Base-by-base conservation (phyloP, 2,797 vertebrate genomes). In the Bryconaethiops microstoma region DNA sequence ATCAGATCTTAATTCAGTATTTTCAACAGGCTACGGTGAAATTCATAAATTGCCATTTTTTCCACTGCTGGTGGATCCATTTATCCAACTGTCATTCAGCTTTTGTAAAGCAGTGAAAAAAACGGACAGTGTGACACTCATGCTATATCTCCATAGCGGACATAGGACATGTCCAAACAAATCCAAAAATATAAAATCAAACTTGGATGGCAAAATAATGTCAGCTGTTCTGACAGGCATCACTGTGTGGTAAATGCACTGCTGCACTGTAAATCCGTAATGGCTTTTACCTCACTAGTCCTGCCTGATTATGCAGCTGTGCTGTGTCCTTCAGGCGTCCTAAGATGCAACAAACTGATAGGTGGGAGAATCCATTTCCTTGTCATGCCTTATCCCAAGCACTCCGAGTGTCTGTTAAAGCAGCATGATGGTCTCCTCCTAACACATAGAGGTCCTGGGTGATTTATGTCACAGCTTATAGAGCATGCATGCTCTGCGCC, bases 251-350 rank as follows among this genome's bases (percentile, higher is more conserved):
- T n/a, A 68, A 59, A 23, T 40, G 50, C 60, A 54, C 5, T 62
- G 8, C 19, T 42, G 23, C 68, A 48, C 48, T 57, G 25, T 50
- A 59, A 7, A 23, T 80, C 65, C 16, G 2, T 25, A 76, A 83
- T 45, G 35, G 52, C 21, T 60, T 79, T 70, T 14, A 16, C 67
- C 39, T 25, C 25, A 17, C 60, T 64, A 23, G 71, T 74, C 63
- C 50, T 39, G 55, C 48, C 5, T 21, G 64, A 84, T 81, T 72
- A 84, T 82, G 50, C 77, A 74, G 65, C 71, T 60, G 39, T 79
- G 75, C 54, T 13, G 55, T 76, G 67, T 79, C 82, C 85, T 88
- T 84, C 76, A 77, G 77, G 74, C 42, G 60, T 55, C 78, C 70
- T 77, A 23, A n/a, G 77, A 83, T 81, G 76, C 59, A 52, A 83